Evolutionary conservation across 2,797 vertebrate species (phyloP).

Genomic region (Adrianichthys oophorus): DNA sequence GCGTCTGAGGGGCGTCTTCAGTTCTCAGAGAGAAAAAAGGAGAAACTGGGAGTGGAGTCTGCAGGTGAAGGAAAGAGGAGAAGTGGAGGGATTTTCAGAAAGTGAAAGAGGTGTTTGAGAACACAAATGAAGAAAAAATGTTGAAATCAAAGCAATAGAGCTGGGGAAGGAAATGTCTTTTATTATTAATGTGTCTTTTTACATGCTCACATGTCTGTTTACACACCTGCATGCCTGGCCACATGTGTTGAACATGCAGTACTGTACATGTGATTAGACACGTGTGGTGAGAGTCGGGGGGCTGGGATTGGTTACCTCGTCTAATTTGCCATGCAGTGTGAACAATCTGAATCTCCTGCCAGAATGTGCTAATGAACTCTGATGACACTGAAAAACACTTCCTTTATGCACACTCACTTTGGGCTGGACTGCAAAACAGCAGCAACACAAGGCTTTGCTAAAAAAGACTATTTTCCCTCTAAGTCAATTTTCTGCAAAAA

Average conservation of each 20-base stretch:
- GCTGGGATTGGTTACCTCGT: conserved; percentile 29
- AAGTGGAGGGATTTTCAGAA: conserved; percentile 21
- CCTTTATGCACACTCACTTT: conserved; percentile 9
- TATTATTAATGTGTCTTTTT: conserved; percentile 12
- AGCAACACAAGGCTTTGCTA: too few species aligned
- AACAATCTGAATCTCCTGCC: conserved; percentile 41
- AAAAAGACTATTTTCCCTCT: too few species aligned
- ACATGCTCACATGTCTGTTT: background rate
- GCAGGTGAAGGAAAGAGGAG: conserved; percentile 21
- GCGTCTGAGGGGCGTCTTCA: too few species aligned
- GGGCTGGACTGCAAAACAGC: background rate
- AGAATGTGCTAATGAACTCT: conserved; percentile 51
- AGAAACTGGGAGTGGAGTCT: conserved; percentile 22
- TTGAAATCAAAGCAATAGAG: conserved; percentile 42
- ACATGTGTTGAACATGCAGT: conserved; percentile 14
- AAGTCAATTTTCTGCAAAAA: too few species aligned
- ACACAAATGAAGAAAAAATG: conserved; percentile 33
- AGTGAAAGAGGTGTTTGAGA: conserved; percentile 26
- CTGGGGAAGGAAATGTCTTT: conserved; percentile 28
- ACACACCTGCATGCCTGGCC: conserved; percentile 3
- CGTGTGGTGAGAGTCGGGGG: conserved; percentile 10
- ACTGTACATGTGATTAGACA: conserved; percentile 14
- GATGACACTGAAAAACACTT: conserved; percentile 22
- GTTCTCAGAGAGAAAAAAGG: background rate
- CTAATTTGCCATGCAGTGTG: conserved; percentile 55